Conservation (phyloP, 2,888 invertebrate species). For the Boloria euphrosyne region DNA sequence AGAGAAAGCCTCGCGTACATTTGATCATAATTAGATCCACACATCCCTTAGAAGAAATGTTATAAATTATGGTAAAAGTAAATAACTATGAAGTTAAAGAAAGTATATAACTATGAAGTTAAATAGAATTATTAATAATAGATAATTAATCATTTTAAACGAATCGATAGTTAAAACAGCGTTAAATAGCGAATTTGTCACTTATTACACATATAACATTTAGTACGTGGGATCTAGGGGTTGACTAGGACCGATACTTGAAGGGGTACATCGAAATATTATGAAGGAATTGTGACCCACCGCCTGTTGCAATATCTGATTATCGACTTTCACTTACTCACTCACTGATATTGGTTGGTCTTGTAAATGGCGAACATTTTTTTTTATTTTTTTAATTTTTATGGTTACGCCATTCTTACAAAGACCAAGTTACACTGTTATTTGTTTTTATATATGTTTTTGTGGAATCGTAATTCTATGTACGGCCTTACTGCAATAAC, state of each 20-base stretch:
- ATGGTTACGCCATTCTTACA: slow-evolving; percentile 21
- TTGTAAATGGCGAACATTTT: slow-evolving; percentile 22
- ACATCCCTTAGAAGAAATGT: neutral
- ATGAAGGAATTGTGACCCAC: slow-evolving; percentile 61
- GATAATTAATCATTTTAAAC: neutral
- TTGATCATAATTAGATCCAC: neutral
- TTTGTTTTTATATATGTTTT: neutral
- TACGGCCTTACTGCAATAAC: neutral
- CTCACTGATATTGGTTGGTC: slow-evolving; percentile 13
- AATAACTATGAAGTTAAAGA: neutral
- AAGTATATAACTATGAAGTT: neutral
- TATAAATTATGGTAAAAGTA: slow-evolving; percentile 4
- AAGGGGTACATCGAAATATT: slow-evolving; percentile 62
- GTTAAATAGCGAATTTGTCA: slow-evolving; percentile 23
- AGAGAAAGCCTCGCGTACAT: neutral
- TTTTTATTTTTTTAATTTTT: slow-evolving; percentile 28
- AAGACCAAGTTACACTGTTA: slow-evolving; percentile 7
- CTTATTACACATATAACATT: slow-evolving; percentile 20
- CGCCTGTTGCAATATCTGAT: slow-evolving; percentile 24
- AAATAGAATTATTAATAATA: neutral
- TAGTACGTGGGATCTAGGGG: slow-evolving; percentile 43
- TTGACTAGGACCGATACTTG: slow-evolving; percentile 70
- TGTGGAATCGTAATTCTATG: slow-evolving; percentile 37
- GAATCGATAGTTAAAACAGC: slow-evolving; percentile 24
- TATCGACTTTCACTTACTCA: slow-evolving; percentile 19